phyloP scores from a whole-genome alignment of 2,113 vertebrate genomes.

The Vidua macroura region DNA sequence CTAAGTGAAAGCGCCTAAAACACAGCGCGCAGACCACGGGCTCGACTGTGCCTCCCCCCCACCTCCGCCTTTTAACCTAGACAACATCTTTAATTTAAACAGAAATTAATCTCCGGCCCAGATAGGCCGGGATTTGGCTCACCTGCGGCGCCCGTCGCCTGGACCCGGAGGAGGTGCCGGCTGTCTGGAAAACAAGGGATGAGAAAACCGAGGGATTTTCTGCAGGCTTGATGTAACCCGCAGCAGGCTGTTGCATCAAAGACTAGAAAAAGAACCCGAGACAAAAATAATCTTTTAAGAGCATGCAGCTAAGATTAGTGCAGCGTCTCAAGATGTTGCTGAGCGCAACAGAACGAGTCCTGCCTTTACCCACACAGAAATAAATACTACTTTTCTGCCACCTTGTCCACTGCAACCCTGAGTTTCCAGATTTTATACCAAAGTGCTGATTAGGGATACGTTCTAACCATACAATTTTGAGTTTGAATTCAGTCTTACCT shows the following conservation, averaged over 20 bases:
- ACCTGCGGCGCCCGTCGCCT: slow-evolving; percentile 11
- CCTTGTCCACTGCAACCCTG: background rate
- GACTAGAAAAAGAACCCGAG: slow-evolving; percentile 12
- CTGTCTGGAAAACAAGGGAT: slow-evolving; percentile 2
- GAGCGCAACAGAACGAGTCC: background rate
- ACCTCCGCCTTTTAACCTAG: background rate
- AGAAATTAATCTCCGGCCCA: background rate
- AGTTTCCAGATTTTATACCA: background rate
- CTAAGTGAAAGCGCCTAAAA: background rate
- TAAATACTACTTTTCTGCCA: background rate
- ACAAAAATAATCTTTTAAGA: slow-evolving; percentile 60
- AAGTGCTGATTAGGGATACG: background rate
- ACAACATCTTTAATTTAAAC: background rate
- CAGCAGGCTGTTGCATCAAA: slow-evolving; percentile 41
- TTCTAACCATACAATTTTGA: background rate
- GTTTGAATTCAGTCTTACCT: background rate
- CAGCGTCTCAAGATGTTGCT: slow-evolving; percentile 27
- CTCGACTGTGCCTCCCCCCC: accelerated
- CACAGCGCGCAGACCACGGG: accelerated
- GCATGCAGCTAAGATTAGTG: slow-evolving; percentile 25
- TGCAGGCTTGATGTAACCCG: slow-evolving; percentile 25
- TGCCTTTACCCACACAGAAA: background rate
- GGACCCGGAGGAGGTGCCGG: background rate
- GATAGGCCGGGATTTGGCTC: background rate
- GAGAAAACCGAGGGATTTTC: background rate